These are phyloP conservation scores for Ctenosaura bakeri DNA, from an alignment of 2,797 vertebrate species.

Conservation along the genomic window DNA sequence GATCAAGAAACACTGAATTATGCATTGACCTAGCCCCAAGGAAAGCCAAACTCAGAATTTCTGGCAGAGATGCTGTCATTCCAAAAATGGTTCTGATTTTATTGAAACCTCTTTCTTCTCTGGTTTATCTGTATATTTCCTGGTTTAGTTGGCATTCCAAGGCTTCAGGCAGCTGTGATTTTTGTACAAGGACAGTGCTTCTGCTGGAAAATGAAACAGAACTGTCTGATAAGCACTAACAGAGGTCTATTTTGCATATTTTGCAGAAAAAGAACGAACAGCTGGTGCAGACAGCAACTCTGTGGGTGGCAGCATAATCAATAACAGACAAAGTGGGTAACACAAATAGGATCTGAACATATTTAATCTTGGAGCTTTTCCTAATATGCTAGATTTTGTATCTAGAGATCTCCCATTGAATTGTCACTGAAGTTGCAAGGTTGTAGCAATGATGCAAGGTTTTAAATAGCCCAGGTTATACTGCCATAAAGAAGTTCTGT, in stretches of 20 bases:
- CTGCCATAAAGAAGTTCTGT: neutral
- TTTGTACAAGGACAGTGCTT: neutral
- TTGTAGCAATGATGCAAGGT: neutral
- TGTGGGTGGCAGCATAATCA: constrained; percentile 1
- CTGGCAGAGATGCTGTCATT: neutral
- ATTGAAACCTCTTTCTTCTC: neutral
- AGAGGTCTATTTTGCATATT: constrained; percentile 6
- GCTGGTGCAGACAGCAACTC: neutral
- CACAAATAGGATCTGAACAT: neutral
- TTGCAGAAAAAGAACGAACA: neutral
- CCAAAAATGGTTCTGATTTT: neutral
- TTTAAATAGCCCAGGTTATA: neutral
- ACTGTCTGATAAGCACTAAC: neutral
- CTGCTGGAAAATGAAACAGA: neutral
- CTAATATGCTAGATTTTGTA: neutral
- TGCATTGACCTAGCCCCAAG: neutral
- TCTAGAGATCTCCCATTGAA: neutral
- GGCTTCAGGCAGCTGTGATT: neutral
- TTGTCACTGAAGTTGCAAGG: neutral
- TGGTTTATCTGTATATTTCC: neutral
- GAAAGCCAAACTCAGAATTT: neutral
- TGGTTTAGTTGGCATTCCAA: neutral
- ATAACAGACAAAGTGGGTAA: neutral
- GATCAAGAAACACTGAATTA: neutral
- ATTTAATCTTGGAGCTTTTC: neutral